Evolutionary conservation across 2,113 vertebrate genomes (phyloP), one percentile per base, ranked within the genome.

Genomic region (Hippoglossus stenolepis): DNA sequence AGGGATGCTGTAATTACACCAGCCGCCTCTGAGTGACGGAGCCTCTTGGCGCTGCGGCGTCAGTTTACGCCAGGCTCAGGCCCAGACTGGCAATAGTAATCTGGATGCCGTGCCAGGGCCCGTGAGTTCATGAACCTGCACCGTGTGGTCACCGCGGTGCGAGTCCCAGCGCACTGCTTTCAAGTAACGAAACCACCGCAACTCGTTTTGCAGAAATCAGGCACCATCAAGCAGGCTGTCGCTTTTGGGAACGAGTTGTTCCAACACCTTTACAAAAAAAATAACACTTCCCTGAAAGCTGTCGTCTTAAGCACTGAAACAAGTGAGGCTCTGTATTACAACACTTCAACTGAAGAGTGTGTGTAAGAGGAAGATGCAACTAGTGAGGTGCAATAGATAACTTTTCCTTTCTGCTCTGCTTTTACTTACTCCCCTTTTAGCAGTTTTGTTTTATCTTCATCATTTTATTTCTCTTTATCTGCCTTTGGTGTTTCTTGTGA

Each of bases 1-100:
- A 66, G 49, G 12, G 73, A 74, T 70, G 83, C 84, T 87, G 88
- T 90, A 89, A 88, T 90, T 84, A 90, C 87, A 91, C 10, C 79
- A 80, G 72, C 56, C 40, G 21, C 23, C 62, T 70, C 71, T 24
- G 76, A 71, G 73, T 82, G 84, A 85, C 70, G 23, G 40, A 67
- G 78, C 23, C 40, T 70, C 74, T 64, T n/a, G 0, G 43, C 21
- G 74, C 73, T 47, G 70, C n/a, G 66, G 87, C 89, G 79, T 92
- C 75, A 15, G 28, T 63, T 89, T 58, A 70, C 85, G 14, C 49
- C 77, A 51, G 89, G 82, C 71, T 63, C 77, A 28, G 70, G 53
- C 62, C 73, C 87, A 77, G 66, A 28, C 54, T 1, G 57, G 31
- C 56, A 57, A 26, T 51, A 0, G 21, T 26, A 40, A 31, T 65